phyloP scores from a whole-genome alignment of 2,797 vertebrate species.

The Lepilemur septentrionalis region DNA sequence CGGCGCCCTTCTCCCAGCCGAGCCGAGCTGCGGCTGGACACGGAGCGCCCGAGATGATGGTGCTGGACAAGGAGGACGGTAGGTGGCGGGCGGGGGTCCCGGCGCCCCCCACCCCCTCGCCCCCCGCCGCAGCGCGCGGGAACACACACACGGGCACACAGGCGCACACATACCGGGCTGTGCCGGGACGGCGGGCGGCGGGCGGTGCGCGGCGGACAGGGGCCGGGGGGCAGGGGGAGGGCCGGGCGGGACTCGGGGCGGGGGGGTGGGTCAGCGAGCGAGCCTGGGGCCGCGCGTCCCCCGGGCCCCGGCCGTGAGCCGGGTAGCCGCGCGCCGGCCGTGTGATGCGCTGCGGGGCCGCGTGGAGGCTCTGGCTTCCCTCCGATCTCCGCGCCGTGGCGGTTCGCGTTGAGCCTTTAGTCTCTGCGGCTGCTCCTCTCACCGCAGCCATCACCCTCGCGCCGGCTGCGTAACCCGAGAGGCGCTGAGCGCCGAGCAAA shows the following conservation, averaged over 20 bases:
- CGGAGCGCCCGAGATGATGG: conserved; percentile 98
- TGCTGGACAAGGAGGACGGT: conserved; percentile 99
- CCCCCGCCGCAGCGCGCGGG: neutral
- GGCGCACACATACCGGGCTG: neutral
- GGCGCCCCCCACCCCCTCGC: neutral
- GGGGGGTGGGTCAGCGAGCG: neutral
- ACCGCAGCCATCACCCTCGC: conserved; percentile 78
- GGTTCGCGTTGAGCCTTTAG: conserved; percentile 16
- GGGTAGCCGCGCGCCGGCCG: neutral
- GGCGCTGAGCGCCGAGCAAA: conserved; percentile 60
- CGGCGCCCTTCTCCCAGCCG: conserved; percentile 81
- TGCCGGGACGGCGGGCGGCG: neutral
- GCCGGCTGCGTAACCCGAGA: conserved; percentile 74
- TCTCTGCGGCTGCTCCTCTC: conserved; percentile 64
- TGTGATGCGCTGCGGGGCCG: conserved; percentile 26
- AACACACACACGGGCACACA: conserved; percentile 45
- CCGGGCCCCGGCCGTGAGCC: neutral
- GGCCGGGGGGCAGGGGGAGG: neutral
- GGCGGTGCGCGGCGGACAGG: neutral
- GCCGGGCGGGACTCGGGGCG: neutral
- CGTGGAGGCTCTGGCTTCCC: conserved; percentile 33
- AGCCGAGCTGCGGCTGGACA: conserved; percentile 92
- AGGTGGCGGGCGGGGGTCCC: conserved; percentile 87
- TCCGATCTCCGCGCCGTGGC: neutral
- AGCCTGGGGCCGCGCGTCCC: neutral